Evolutionary conservation across 2,888 invertebrate species (phyloP).

Genomic region (Cryptus viduatorius): DNA sequence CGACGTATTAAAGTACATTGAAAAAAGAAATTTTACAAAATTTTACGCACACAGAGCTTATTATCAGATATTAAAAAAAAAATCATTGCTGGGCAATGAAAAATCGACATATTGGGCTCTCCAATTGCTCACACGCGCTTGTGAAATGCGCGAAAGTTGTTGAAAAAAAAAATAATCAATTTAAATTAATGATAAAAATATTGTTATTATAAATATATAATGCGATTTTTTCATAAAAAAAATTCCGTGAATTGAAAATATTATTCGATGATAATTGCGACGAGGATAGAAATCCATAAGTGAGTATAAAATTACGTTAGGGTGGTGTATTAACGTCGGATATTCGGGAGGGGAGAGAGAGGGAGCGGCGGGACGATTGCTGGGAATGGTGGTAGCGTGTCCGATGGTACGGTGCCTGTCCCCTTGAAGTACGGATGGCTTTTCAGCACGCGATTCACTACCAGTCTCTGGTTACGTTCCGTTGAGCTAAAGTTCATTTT

Average conservation of each 20-base stretch:
- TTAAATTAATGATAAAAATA: background rate
- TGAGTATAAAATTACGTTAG: conserved; percentile 53
- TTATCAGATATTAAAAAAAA: background rate
- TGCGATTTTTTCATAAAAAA: conserved; percentile 14
- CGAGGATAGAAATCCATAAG: conserved; percentile 5
- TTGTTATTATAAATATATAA: conserved; percentile 21
- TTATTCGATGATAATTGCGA: conserved; percentile 44
- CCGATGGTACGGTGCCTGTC: conserved; percentile 81
- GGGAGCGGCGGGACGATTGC: conserved; percentile 48
- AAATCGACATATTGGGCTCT: background rate
- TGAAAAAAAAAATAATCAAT: background rate
- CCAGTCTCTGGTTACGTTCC: conserved; percentile 78
- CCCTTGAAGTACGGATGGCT: conserved; percentile 75
- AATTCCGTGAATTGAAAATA: background rate
- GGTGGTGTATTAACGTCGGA: conserved; percentile 51
- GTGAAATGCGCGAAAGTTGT: too few species aligned
- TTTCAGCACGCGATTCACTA: conserved; percentile 80
- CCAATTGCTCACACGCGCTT: background rate
- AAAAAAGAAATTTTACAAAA: conserved; percentile 2
- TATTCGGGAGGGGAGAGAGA: conserved; percentile 36
- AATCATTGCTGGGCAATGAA: conserved; percentile 45
- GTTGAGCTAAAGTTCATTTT: conserved; percentile 76
- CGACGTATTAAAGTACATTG: conserved; percentile 26
- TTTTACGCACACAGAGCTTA: conserved; percentile 23
- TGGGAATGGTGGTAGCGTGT: conserved; percentile 65